Evolutionary conservation across 2,797 vertebrate genomes (phyloP).

Genomic region (Eidolon dupreanum): DNA sequence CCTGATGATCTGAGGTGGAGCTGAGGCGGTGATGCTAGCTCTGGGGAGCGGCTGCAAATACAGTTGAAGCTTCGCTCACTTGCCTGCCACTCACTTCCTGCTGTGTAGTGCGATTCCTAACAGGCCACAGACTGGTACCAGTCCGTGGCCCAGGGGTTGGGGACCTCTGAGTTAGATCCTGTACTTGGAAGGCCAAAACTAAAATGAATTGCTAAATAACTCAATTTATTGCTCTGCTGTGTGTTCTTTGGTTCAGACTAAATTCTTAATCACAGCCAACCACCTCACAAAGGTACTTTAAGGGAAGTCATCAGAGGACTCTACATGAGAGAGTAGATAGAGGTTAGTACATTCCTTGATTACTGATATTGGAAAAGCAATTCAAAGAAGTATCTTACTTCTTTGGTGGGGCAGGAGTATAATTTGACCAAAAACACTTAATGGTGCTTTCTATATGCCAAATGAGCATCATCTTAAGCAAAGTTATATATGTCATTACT

Average conservation of each 20-base stretch:
- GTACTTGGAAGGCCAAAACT: conserved; percentile 23
- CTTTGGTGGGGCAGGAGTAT: background rate
- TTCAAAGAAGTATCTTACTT: background rate
- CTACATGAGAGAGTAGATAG: background rate
- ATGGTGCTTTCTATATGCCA: background rate
- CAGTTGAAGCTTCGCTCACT: too few relatives aligned
- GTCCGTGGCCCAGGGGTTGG: too few relatives aligned
- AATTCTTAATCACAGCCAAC: background rate
- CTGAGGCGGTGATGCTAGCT: too few relatives aligned
- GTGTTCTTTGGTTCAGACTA: background rate
- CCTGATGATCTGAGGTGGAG: too few relatives aligned
- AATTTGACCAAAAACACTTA: background rate
- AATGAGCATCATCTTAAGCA: background rate
- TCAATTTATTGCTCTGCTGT: conserved; percentile 17
- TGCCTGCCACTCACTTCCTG: too few relatives aligned
- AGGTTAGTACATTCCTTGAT: background rate
- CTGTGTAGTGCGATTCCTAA: too few relatives aligned
- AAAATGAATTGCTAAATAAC: conserved; percentile 7
- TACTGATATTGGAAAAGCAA: background rate
- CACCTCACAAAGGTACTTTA: background rate
- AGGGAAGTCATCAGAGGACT: background rate
- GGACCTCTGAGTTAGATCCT: background rate
- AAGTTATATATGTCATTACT: background rate
- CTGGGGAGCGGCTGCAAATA: too few relatives aligned
- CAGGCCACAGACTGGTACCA: too few relatives aligned